Percentiles rank a stretch among this genome's conserved stretches.
Evolutionary conservation across 2,113 vertebrate species (phyloP).

Genomic region (Columbina picui): DNA sequence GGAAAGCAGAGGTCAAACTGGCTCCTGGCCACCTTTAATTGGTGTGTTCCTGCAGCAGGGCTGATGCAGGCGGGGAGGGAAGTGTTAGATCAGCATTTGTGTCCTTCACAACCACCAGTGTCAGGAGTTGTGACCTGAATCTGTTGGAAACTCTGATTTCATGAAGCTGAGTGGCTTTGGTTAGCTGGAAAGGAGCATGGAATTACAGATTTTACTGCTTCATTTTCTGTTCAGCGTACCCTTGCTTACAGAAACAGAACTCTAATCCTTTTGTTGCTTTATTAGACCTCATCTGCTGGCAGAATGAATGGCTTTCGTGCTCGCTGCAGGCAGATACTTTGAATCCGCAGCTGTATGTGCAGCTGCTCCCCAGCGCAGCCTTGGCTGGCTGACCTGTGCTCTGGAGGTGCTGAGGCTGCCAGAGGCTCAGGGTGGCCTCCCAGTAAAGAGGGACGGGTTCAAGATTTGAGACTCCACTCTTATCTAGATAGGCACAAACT

Average conservation of each 20-base stretch:
- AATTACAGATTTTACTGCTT: not conserved
- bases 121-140: not conserved
- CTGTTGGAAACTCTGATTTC: not conserved
- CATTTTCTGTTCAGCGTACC: not conserved
- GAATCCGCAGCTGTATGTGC: not conserved
- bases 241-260: not conserved
- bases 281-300: not conserved
- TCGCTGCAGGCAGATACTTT: rapidly evolving
- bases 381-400: not conserved
- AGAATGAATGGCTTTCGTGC: rapidly evolving
- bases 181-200: not conserved
- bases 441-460: rapidly evolving
- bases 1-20: not conserved
- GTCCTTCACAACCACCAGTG: not conserved
- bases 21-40: not conserved
- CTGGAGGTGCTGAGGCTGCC: not conserved
- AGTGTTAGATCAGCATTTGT: not conserved
- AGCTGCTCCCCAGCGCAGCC: rapidly evolving
- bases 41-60: not conserved
- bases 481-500: not conserved
- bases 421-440: not conserved
- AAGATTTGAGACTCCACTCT: not conserved
- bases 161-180: not conserved
- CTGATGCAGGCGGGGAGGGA: not conserved
- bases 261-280: not conserved